Percentiles rank a stretch among this genome's conserved stretches.
These are phyloP conservation scores for Istiophorus platypterus DNA, from an alignment of 2,113 vertebrate genomes.

Conservation along the genomic window DNA sequence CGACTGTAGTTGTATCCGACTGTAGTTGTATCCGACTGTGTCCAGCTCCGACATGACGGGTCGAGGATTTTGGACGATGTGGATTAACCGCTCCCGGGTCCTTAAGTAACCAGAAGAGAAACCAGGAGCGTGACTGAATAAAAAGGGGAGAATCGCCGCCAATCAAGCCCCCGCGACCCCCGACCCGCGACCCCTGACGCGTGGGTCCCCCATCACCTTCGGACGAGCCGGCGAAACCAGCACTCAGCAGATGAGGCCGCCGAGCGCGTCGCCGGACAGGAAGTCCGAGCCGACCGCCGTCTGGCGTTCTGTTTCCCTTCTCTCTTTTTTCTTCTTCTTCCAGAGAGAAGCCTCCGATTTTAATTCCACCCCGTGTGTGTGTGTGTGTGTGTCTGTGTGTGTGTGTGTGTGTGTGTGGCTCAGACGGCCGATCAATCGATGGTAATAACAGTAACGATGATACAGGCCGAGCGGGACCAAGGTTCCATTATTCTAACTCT, in stretches of 20 bases:
- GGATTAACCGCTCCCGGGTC: too few species aligned
- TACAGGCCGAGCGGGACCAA: slow-evolving; percentile 29
- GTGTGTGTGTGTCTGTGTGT: slow-evolving; percentile 43
- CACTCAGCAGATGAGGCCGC: too few species aligned
- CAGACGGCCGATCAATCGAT: slow-evolving; percentile 60
- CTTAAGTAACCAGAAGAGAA: too few species aligned
- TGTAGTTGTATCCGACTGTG: too few species aligned
- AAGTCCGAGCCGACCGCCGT: slow-evolving; percentile 43
- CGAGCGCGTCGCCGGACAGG: too few species aligned
- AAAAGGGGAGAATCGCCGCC: slow-evolving; percentile 23
- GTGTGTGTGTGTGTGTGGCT: slow-evolving; percentile 44
- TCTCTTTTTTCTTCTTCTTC: neutral
- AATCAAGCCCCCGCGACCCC: slow-evolving; percentile 21
- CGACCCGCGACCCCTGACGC: too few species aligned
- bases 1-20: too few species aligned
- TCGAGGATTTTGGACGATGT: too few species aligned
- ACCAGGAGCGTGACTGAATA: neutral
- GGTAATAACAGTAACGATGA: slow-evolving; percentile 34
- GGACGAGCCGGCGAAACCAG: slow-evolving; percentile 11
- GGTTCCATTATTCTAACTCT: slow-evolving; percentile 71
- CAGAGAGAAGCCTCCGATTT: slow-evolving; percentile 42
- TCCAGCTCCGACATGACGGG: too few species aligned
- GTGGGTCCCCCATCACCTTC: slow-evolving; percentile 32
- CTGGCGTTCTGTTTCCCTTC: neutral
- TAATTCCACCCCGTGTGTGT: slow-evolving; percentile 51